Evolutionary conservation across 2,888 invertebrate species (phyloP).

Genomic region (Ornithoptera alexandrae): DNA sequence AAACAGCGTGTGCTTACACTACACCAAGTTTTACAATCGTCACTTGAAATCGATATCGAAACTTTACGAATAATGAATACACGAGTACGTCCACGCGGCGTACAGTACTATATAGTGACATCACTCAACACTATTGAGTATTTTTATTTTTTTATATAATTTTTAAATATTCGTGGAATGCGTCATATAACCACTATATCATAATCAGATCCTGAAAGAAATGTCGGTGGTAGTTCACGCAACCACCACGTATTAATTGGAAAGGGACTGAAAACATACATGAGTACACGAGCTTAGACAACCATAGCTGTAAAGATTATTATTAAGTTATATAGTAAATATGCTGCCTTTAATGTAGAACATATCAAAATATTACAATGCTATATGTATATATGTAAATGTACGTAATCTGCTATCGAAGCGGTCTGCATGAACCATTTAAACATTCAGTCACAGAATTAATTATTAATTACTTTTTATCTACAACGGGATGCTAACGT

Average conservation of each 20-base stretch:
- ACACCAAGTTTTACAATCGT: conserved; percentile 44
- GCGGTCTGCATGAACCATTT: conserved; percentile 56
- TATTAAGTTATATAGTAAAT: conserved; percentile 58
- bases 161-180: conserved; percentile 41
- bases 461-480: too few relatives aligned
- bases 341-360: conserved; percentile 73
- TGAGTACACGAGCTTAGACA: conserved; percentile 21
- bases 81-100: conserved; percentile 26
- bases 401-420: conserved; percentile 34
- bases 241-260: conserved; percentile 12
- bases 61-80: conserved; percentile 38
- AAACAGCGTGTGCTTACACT: conserved; percentile 66
- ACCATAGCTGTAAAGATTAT: conserved; percentile 29
- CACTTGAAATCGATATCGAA: conserved; percentile 26
- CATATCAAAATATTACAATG: conserved; percentile 74
- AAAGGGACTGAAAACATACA: conserved; percentile 13
- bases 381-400: conserved; percentile 50
- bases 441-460: background rate
- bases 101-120: conserved; percentile 7
- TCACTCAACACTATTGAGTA: conserved; percentile 20
- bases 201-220: conserved; percentile 25
- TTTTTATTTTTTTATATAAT: background rate
- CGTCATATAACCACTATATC: conserved; percentile 38
- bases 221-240: background rate
- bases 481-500: too few relatives aligned